Evolutionary conservation across 2,113 vertebrate species (phyloP).

Genomic region (Cervus canadensis): DNA sequence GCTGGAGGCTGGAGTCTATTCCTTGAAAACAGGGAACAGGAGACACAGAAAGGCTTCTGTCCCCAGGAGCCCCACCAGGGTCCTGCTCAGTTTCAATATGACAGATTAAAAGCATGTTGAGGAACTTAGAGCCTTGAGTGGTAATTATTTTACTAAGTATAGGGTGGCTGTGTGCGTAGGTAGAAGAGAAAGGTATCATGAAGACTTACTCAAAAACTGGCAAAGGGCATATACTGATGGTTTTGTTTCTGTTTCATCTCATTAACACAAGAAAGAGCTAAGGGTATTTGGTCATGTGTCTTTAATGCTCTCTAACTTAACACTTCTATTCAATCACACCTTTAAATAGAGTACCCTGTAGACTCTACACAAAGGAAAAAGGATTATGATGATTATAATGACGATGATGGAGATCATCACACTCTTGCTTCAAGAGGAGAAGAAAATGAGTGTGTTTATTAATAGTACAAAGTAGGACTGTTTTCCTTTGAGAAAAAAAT

Average conservation of each 20-base stretch:
- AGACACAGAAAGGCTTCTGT: not conserved
- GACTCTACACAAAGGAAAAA: not conserved
- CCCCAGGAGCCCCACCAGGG: not conserved
- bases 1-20: not conserved
- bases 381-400: not conserved
- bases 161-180: too few species aligned
- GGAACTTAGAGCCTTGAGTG: not conserved
- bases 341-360: not conserved
- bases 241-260: not conserved
- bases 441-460: not conserved
- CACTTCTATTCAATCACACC: not conserved
- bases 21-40: not conserved
- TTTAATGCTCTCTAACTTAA: not conserved
- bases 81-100: not conserved
- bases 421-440: not conserved
- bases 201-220: not conserved
- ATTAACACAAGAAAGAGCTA: not conserved
- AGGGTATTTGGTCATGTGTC: not conserved
- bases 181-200: too few species aligned
- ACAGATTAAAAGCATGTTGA: not conserved
- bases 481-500: not conserved
- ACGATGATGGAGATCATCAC: not conserved
- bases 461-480: not conserved
- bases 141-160: not conserved
- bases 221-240: not conserved